Base-by-base conservation (phyloP, 2,797 vertebrate species). In the Tenualosa thibaudeaui region DNA sequence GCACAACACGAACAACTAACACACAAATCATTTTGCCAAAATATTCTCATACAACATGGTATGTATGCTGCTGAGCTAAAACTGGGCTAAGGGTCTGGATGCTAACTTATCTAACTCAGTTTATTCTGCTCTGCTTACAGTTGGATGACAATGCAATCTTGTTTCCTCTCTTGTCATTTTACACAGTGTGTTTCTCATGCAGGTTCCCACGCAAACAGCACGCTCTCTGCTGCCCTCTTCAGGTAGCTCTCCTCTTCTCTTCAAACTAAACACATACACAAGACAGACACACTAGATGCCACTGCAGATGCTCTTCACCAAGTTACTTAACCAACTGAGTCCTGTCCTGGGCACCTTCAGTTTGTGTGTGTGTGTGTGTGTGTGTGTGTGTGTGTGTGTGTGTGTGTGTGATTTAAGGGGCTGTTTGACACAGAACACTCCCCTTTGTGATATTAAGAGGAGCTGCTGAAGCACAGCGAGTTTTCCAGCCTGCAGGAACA, bases 171-270 rank as follows among this genome's bases (percentile, higher is more conserved):
- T 13, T 19, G 15, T 26, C 40, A 12, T 7, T 78, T 40, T 24
- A 46, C 17, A 19, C 1, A 46, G 26, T 0, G 31, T 40, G 7
- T 51, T 71, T 71, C 12, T 17, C 8, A 62, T 46, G 4, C 40
- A n/a, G 71, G 71, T n/a, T 62, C 58, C 15, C 54, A 62, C 8
- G 15, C 50, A 12, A 6, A n/a, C 58, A 24, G n/a, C 40, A 88
- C 7, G 12, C 81, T 22, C 58, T 86, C 82, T 86, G 84, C 87
- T 86, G 87, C 87, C 87, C 83, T 83, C 86, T 84, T 24, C 62
- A 62, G 85, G 84, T 46, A 2, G 37, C 17, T 19, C 37, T 22
- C 40, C 15, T 17, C 31, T 19, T 2, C 17, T 19, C 37, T 43
- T 43, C 68, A 43, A 1, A 19, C 37, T 17, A 75, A 75, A 43